Conservation (phyloP, 2,113 vertebrate species). For the Paraplagusia blochii region DNA sequence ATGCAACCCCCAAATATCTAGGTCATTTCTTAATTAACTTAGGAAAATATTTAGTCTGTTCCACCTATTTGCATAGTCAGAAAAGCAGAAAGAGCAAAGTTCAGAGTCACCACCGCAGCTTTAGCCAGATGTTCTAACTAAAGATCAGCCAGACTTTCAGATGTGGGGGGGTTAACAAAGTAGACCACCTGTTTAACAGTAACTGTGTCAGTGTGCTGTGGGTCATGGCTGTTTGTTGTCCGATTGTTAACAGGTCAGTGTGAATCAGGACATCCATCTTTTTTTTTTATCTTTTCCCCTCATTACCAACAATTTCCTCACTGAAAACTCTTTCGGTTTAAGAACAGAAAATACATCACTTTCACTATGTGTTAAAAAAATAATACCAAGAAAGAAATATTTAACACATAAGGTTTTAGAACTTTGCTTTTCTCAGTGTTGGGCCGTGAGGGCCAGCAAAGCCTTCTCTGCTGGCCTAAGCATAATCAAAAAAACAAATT, state of each 20-base stretch:
- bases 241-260: no score
- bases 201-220: not conserved
- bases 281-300: not conserved
- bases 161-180: conserved; percentile 4
- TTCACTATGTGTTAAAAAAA: conserved; percentile 3
- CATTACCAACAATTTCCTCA: conserved; percentile 1
- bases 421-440: no score
- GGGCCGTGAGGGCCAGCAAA: no score
- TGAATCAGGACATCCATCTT: not conserved
- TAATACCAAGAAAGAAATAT: conserved; percentile 9
- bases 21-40: not conserved
- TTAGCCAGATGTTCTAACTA: no score
- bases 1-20: no score
- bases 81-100: conserved; percentile 14
- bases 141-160: conserved; percentile 24
- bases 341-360: conserved; percentile 13
- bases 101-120: conserved; percentile 5
- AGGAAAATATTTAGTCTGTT: not conserved
- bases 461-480: no score
- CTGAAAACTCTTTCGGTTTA: conserved; percentile 2
- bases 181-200: not conserved
- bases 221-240: no score
- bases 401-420: not conserved
- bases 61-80: not conserved
- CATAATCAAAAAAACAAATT: no score